phyloP scores from a whole-genome alignment of 2,113 vertebrate species.

The Tauraco erythrolophus region DNA sequence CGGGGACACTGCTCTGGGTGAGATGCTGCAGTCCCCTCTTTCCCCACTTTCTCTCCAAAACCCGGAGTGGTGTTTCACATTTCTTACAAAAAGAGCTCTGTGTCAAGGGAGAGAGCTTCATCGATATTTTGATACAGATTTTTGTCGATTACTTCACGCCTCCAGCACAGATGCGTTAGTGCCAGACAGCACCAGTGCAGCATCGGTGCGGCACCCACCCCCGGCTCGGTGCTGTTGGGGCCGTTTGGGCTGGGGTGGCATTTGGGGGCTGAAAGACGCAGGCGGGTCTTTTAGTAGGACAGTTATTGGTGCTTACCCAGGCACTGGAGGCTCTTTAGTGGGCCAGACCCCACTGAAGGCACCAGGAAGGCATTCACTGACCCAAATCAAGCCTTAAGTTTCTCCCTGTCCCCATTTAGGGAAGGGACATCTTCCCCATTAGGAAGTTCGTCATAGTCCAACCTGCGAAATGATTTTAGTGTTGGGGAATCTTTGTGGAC shows the following conservation, averaged over 20 bases:
- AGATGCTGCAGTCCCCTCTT: neutral
- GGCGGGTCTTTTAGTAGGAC: neutral
- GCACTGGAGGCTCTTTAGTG: neutral
- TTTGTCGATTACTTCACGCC: neutral
- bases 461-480: neutral
- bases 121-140: neutral
- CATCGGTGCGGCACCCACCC: accelerated
- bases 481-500: neutral
- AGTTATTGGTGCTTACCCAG: neutral
- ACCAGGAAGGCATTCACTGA: neutral
- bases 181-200: accelerated
- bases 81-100: neutral
- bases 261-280: neutral
- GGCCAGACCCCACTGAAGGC: neutral
- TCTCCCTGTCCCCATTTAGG: neutral
- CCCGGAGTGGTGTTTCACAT: neutral
- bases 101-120: neutral
- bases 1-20: neutral
- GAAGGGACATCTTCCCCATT: no score
- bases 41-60: neutral
- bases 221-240: neutral
- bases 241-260: neutral
- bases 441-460: neutral
- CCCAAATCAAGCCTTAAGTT: neutral
- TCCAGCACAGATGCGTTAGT: neutral